phyloP scores from a whole-genome alignment of 2,888 invertebrate species.

The Drosophila testacea region DNA sequence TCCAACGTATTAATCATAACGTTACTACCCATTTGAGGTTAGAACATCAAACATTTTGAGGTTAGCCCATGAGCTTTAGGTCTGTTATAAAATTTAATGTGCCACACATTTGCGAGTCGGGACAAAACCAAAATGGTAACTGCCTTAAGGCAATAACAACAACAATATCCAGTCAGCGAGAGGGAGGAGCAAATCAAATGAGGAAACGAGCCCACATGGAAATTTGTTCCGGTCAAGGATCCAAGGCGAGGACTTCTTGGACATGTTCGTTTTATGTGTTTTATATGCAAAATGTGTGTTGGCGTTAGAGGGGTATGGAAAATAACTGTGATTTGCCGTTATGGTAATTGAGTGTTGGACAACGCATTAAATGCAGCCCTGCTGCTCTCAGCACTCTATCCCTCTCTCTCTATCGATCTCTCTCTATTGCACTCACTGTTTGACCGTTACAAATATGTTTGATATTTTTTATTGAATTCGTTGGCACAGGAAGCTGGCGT shows the following conservation, averaged over 20 bases:
- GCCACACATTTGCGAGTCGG: slow-evolving; percentile 54
- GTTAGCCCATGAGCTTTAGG: slow-evolving; percentile 48
- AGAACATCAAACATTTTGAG: slow-evolving; percentile 54
- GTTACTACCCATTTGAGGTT: slow-evolving; percentile 42
- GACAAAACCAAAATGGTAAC: slow-evolving; percentile 48
- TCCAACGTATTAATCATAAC: slow-evolving; percentile 24
- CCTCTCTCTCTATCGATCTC: background rate
- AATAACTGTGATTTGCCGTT: slow-evolving; percentile 59
- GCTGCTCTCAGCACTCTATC: slow-evolving; percentile 27
- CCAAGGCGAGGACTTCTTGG: slow-evolving; percentile 33
- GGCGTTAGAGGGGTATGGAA: slow-evolving; percentile 50
- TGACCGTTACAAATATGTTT: slow-evolving; percentile 75
- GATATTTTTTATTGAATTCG: slow-evolving; percentile 75
- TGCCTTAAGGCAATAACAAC: slow-evolving; percentile 50
- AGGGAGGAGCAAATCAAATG: slow-evolving; percentile 61
- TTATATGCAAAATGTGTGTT: slow-evolving; percentile 82
- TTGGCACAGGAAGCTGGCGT: slow-evolving; percentile 60
- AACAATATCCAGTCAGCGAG: slow-evolving; percentile 2
- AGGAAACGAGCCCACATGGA: slow-evolving; percentile 59
- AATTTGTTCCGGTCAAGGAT: slow-evolving; percentile 75
- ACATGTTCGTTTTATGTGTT: slow-evolving; percentile 85
- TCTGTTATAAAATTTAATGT: slow-evolving; percentile 61
- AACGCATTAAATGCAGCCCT: slow-evolving; percentile 77
- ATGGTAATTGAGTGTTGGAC: slow-evolving; percentile 81
- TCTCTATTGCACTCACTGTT: background rate